Conservation (phyloP, 1,140 invertebrate species). For the Agrilus planipennis region DNA sequence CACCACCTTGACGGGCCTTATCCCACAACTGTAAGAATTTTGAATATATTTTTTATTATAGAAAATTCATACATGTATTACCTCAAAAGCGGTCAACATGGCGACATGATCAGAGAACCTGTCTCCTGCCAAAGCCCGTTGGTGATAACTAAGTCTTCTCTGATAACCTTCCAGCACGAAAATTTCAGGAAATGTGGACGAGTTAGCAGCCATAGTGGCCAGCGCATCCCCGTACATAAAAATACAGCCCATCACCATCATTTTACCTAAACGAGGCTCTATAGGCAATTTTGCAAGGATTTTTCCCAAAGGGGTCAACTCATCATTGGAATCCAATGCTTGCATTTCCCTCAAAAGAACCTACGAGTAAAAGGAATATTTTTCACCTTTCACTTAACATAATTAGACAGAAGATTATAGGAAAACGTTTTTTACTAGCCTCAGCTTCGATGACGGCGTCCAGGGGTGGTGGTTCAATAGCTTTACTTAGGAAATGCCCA, state of each 20-base stretch:
- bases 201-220: conserved; percentile 88
- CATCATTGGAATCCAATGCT: conserved; percentile 72
- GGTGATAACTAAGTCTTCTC: conserved; percentile 57
- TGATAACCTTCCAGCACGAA: conserved; percentile 59
- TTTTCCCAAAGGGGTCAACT: conserved; percentile 78
- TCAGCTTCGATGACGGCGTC: conserved; percentile 90
- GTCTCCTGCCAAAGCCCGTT: conserved; percentile 71
- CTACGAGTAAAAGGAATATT: conserved; percentile 33
- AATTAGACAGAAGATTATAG: no score
- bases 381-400: conserved; percentile 24
- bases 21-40: conserved; percentile 56
- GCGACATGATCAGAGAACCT: conserved; percentile 91
- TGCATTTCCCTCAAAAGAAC: conserved; percentile 64
- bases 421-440: no score
- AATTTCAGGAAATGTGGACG: conserved; percentile 83
- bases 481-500: conserved; percentile 86
- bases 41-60: conserved; percentile 11
- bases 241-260: conserved; percentile 83
- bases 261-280: conserved; percentile 86
- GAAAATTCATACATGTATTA: conserved; percentile 24
- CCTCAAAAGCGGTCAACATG: conserved; percentile 82
- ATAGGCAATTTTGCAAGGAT: conserved; percentile 88
- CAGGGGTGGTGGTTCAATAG: conserved; percentile 85
- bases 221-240: conserved; percentile 80
- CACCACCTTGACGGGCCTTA: conserved; percentile 59